phyloP scores from a whole-genome alignment of 2,888 invertebrate species.

The Xylota segnis region DNA sequence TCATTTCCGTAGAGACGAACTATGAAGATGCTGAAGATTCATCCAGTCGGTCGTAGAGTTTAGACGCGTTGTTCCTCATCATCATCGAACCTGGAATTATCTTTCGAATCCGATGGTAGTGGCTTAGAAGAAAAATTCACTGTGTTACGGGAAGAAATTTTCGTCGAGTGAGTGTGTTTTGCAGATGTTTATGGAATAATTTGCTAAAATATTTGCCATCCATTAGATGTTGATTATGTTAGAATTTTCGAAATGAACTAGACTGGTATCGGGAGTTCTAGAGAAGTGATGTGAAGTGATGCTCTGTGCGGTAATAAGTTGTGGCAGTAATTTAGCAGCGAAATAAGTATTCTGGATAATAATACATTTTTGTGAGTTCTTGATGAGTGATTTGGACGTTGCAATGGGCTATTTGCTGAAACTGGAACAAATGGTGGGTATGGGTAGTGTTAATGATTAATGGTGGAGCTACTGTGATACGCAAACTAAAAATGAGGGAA shows the following conservation, averaged over 20 bases:
- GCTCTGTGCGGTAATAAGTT: slow-evolving; percentile 46
- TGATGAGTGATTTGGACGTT: slow-evolving; percentile 72
- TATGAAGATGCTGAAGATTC: slow-evolving; percentile 54
- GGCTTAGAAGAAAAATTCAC: not conserved
- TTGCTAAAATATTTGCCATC: slow-evolving; percentile 66
- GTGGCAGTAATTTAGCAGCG: slow-evolving; percentile 30
- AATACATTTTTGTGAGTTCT: slow-evolving; percentile 57
- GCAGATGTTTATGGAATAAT: slow-evolving; percentile 47
- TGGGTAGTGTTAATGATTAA: slow-evolving; percentile 7
- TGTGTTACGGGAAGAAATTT: slow-evolving; percentile 27
- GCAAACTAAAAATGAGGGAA: not conserved
- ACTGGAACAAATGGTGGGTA: slow-evolving; percentile 82
- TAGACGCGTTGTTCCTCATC: slow-evolving; percentile 65
- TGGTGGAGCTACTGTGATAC: slow-evolving; percentile 3
- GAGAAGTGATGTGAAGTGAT: slow-evolving; percentile 42
- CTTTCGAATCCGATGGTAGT: slow-evolving; percentile 11
- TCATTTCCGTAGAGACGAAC: slow-evolving; percentile 65
- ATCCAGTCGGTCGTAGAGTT: slow-evolving; percentile 65
- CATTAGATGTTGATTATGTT: slow-evolving; percentile 19
- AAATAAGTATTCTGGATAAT: slow-evolving; percentile 62
- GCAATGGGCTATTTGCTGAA: slow-evolving; percentile 80
- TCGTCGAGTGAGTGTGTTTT: slow-evolving; percentile 21
- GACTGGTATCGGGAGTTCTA: slow-evolving; percentile 24
- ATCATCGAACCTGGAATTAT: slow-evolving; percentile 3
- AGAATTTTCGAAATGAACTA: slow-evolving; percentile 21